These are phyloP conservation scores for Sminthopsis crassicaudata DNA, from an alignment of 2,113 vertebrate genomes.

Conservation along the genomic window DNA sequence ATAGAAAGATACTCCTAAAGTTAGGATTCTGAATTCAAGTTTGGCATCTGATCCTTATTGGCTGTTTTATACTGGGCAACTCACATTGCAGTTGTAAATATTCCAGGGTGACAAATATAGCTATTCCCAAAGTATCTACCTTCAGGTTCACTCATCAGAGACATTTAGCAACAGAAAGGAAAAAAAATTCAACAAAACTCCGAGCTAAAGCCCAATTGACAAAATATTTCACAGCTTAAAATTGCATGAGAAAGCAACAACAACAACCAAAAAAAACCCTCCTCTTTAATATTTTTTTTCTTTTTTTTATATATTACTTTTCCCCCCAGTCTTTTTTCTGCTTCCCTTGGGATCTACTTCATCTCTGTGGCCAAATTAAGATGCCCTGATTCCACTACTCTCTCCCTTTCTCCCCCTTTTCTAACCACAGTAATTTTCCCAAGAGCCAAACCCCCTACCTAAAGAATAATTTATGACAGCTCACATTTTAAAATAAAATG, in stretches of 20 bases:
- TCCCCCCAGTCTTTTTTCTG: background rate
- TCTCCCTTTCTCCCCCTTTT: constrained; percentile 26
- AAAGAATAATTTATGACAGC: constrained; percentile 71
- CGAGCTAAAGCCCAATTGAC: background rate
- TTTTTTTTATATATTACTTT: background rate
- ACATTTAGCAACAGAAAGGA: constrained; percentile 3
- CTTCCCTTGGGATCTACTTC: constrained; percentile 32
- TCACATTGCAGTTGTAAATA: background rate
- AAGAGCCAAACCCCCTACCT: constrained; percentile 71
- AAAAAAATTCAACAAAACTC: background rate
- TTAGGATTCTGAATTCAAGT: background rate
- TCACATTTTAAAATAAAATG: constrained; percentile 72
- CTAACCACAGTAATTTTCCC: constrained; percentile 78
- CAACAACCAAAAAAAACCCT: background rate
- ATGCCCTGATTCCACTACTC: constrained; percentile 48
- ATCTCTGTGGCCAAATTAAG: constrained; percentile 50
- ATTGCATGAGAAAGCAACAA: rapidly evolving
- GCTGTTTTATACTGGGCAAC: background rate
- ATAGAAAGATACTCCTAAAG: background rate
- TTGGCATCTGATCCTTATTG: background rate
- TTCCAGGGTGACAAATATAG: background rate
- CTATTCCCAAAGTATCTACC: background rate
- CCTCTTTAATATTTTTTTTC: background rate
- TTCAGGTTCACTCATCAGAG: background rate
- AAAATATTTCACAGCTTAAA: background rate